phyloP scores from a whole-genome alignment of 1,140 invertebrate genomes.

The Trachymyrmex septentrionalis region DNA sequence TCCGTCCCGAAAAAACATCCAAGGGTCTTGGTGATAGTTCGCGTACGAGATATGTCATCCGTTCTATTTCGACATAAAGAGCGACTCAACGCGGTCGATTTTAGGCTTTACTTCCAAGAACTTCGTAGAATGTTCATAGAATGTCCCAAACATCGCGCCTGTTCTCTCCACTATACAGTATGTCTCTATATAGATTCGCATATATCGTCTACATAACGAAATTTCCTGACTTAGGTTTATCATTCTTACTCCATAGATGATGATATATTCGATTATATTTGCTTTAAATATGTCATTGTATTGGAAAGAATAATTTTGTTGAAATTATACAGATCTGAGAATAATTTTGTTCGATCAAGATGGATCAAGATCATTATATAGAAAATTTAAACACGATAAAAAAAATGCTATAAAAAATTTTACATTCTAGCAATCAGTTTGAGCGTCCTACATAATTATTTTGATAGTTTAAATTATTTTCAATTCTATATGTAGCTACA shows the following conservation, averaged over 20 bases:
- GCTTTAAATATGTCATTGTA: neutral
- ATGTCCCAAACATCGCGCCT: neutral
- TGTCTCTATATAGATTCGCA: neutral
- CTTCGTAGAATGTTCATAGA: neutral
- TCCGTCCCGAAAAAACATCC: constrained; percentile 77
- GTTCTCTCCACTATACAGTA: neutral
- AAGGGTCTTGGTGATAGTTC: constrained; percentile 64
- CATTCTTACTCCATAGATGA: neutral
- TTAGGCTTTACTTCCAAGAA: constrained; percentile 6
- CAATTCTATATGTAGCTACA: too few species aligned
- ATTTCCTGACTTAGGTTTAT: constrained; percentile 1
- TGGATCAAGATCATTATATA: too few species aligned
- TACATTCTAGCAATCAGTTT: too few species aligned
- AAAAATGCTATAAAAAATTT: too few species aligned
- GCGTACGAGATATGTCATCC: constrained; percentile 43
- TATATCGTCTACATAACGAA: neutral
- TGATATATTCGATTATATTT: neutral
- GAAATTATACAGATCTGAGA: too few species aligned
- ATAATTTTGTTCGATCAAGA: too few species aligned
- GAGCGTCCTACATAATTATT: too few species aligned
- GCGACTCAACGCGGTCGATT: constrained; percentile 19
- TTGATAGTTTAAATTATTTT: too few species aligned
- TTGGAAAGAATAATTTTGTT: too few species aligned
- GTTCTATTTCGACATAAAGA: constrained; percentile 36
- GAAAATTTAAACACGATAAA: too few species aligned